phyloP scores from a whole-genome alignment of 2,888 invertebrate species.

The Bembecia ichneumoniformis region DNA sequence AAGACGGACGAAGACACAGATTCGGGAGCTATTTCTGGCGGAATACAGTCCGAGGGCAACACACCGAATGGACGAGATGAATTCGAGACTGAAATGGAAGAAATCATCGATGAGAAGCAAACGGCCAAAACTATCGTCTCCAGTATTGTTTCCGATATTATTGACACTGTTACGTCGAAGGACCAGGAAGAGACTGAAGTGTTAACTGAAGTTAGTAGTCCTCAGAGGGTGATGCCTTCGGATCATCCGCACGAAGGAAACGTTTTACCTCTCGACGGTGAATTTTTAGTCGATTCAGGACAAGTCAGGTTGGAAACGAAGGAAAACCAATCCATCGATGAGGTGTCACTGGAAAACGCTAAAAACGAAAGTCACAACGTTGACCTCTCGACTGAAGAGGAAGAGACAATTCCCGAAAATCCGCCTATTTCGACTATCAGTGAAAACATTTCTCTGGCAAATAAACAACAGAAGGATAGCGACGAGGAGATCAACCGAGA shows the following conservation, averaged over 20 bases:
- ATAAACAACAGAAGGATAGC: constrained; percentile 46
- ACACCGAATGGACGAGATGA: constrained; percentile 62
- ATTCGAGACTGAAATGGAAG: constrained; percentile 57
- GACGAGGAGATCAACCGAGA: constrained; percentile 48
- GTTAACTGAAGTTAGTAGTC: constrained; percentile 22
- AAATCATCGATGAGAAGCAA: constrained; percentile 44
- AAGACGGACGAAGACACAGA: constrained; percentile 62
- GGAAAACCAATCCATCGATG: constrained; percentile 14
- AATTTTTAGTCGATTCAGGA: constrained; percentile 45
- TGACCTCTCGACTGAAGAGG: constrained; percentile 34
- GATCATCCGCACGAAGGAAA: constrained; percentile 57
- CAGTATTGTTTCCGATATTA: constrained; percentile 48
- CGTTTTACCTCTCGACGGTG: constrained; percentile 58
- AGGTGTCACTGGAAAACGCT: constrained; percentile 39
- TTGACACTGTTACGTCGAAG: constrained; percentile 36
- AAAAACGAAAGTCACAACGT: constrained; percentile 50
- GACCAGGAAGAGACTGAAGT: constrained; percentile 23
- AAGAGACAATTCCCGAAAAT: constrained; percentile 67
- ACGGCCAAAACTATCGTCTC: constrained; percentile 45
- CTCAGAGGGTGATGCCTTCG: constrained; percentile 42
- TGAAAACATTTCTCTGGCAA: constrained; percentile 75
- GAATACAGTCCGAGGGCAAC: constrained; percentile 57
- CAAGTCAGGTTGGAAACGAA: constrained; percentile 18
- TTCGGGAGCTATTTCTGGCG: constrained; percentile 63
- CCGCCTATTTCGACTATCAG: constrained; percentile 82